These are phyloP conservation scores for Psilopsiagon aurifrons DNA, from an alignment of 2,113 vertebrate genomes.

Conservation along the genomic window DNA sequence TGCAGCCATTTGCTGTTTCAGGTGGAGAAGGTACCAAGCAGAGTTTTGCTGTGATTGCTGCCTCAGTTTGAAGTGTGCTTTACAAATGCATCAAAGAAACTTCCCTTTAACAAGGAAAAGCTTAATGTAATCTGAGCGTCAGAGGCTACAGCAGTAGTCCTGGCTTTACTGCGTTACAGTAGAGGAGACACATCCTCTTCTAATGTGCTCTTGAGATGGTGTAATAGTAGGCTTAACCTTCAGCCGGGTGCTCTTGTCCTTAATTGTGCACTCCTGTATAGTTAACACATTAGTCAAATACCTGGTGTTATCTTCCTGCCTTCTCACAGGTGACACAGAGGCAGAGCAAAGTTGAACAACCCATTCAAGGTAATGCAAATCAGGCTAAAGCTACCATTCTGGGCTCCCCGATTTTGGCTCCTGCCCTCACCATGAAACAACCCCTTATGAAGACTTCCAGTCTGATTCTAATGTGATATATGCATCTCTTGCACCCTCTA, in stretches of 20 bases:
- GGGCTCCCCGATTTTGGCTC: not conserved
- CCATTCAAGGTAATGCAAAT: not conserved
- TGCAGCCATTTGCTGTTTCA: not conserved
- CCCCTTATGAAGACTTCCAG: not conserved
- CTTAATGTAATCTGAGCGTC: not conserved
- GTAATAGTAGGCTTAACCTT: not conserved
- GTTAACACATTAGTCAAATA: not conserved
- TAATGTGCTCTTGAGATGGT: not conserved
- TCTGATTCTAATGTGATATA: fast-evolving
- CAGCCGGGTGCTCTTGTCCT: not conserved
- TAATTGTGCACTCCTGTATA: not conserved
- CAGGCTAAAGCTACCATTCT: not conserved
- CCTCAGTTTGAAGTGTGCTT: not conserved
- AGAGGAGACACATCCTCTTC: not conserved
- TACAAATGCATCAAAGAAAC: not conserved
- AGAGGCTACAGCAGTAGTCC: not conserved
- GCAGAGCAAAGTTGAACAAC: not conserved
- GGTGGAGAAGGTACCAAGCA: not conserved
- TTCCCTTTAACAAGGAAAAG: not conserved
- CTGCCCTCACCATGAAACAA: too few species aligned
- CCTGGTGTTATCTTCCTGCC: not conserved
- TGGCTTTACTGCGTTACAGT: not conserved
- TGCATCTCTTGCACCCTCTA: not conserved
- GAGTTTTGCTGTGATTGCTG: too few species aligned
- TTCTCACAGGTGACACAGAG: not conserved